These are phyloP conservation scores for Eulithis testata DNA, from an alignment of 2,888 invertebrate species.

Conservation along the genomic window DNA sequence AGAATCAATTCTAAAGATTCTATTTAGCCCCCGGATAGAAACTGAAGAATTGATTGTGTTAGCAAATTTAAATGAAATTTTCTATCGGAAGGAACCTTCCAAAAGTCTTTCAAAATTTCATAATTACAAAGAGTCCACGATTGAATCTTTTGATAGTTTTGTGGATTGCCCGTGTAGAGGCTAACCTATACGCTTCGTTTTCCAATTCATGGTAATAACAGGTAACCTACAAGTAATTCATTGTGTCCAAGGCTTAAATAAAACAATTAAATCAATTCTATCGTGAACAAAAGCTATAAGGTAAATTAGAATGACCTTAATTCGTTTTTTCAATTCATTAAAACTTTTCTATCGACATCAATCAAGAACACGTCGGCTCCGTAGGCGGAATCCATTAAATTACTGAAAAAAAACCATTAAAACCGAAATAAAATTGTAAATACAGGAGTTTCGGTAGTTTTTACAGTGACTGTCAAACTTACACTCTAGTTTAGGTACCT, in stretches of 20 bases:
- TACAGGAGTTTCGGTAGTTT: constrained; percentile 17
- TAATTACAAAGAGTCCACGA: too few species aligned
- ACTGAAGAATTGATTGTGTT: too few species aligned
- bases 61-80: too few species aligned
- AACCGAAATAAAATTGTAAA: constrained; percentile 19
- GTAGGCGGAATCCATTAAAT: constrained; percentile 22
- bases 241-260: background rate
- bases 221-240: background rate
- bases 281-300: constrained; percentile 13
- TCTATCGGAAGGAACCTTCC: too few species aligned
- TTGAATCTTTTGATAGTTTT: too few species aligned
- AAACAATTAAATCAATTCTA: background rate
- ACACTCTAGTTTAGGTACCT: too few species aligned
- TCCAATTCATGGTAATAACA: too few species aligned
- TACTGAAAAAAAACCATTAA: constrained; percentile 11
- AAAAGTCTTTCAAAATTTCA: too few species aligned
- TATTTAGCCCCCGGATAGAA: too few species aligned
- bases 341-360: constrained; percentile 24
- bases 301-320: constrained; percentile 12
- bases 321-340: constrained; percentile 29
- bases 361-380: constrained; percentile 12
- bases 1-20: too few species aligned
- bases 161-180: too few species aligned
- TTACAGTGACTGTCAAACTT: background rate
- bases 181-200: too few species aligned